A percentile compares a stretch with the other conserved stretches of the same genome.
Evolutionary conservation across 1,140 invertebrate species (phyloP).

Genomic region (Drosophila melanogaster): Release_6_plus_ISO1_MT NC_004354.4:5862501-5863000

Average conservation of each 20-base stretch:
- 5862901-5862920: constrained; percentile 22
- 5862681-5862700: constrained; percentile 20
- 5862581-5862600: constrained; percentile 3
- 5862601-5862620: constrained; percentile 49
- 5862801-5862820: constrained; percentile 11
- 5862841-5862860: neutral
- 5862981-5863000: constrained; percentile 15
- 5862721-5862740: constrained; percentile 61
- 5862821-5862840: constrained; percentile 14
- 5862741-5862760: constrained; percentile 34
- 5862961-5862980: neutral
- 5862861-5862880: neutral
- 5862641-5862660: constrained; percentile 24
- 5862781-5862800: neutral
- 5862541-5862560: constrained; percentile 1
- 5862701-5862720: constrained; percentile 53
- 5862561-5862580: constrained; percentile 36
- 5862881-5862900: constrained; percentile 38
- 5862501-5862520: constrained; percentile 2
- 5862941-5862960: constrained; percentile 17
- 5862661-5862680: constrained; percentile 65
- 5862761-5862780: neutral
- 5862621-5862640: constrained; percentile 30
- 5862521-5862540: too few species aligned
- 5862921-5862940: constrained; percentile 27